Evolutionary conservation across 2,797 vertebrate species (phyloP).

Genomic region (Fratercula arctica): DNA sequence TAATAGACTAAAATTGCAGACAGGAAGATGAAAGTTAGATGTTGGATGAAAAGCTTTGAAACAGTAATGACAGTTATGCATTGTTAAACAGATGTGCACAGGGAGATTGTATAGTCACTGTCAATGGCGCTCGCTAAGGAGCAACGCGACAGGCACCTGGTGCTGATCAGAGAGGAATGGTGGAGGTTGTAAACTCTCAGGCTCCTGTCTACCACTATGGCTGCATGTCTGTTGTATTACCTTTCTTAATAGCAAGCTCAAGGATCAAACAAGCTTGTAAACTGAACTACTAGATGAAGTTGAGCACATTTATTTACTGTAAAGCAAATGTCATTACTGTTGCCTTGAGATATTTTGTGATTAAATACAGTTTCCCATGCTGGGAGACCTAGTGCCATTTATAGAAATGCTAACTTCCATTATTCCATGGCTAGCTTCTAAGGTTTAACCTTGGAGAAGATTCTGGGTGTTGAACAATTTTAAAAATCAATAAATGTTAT

Average conservation of each 20-base stretch:
- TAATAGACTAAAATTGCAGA: not conserved
- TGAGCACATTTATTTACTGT: not conserved
- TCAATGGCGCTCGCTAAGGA: not conserved
- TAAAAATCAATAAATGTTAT: not conserved
- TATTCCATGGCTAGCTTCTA: not conserved
- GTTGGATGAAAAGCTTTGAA: not conserved
- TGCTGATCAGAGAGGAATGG: accelerated
- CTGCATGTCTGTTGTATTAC: not conserved
- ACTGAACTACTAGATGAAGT: not conserved
- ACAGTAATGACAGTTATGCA: not conserved
- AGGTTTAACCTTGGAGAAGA: not conserved
- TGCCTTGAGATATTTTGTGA: conserved; percentile 42
- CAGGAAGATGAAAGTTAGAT: not conserved
- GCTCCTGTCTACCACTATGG: not conserved
- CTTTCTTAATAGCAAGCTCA: not conserved
- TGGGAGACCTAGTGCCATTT: not conserved
- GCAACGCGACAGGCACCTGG: not conserved
- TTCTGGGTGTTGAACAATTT: not conserved
- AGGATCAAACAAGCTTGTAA: not conserved
- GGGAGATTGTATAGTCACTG: not conserved
- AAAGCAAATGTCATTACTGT: not conserved
- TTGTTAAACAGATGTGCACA: not conserved
- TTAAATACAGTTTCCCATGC: not conserved
- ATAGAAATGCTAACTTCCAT: not conserved
- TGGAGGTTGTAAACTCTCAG: not conserved